Percentiles rank a stretch among this genome's conserved stretches.
These are phyloP conservation scores for Poeciliopsis presidionis DNA, from an alignment of 2,797 vertebrate genomes.

Conservation along the genomic window DNA sequence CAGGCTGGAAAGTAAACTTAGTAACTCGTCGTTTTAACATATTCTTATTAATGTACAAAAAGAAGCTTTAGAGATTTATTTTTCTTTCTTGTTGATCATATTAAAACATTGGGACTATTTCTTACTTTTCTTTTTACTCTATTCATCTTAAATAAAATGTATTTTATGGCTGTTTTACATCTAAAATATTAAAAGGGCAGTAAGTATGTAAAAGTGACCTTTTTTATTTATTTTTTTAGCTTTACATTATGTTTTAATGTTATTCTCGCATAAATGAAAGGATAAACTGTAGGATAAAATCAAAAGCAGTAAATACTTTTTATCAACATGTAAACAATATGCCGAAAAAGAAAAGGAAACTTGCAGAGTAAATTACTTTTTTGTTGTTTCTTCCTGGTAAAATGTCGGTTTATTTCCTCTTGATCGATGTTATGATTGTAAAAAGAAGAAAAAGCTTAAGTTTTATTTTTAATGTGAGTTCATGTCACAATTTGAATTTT, in stretches of 20 bases:
- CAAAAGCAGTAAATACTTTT: not conserved
- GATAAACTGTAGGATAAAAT: not conserved
- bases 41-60: not conserved
- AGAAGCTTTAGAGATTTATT: not conserved
- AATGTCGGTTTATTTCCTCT: not conserved
- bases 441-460: no score
- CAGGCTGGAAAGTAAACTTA: not conserved
- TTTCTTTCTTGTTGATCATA: not conserved
- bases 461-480: not conserved
- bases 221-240: no score
- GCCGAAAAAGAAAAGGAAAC: not conserved
- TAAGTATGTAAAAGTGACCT: no score
- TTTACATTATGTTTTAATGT: no score
- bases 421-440: not conserved
- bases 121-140: not conserved
- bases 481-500: not conserved
- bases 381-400: no score
- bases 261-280: no score
- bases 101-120: not conserved
- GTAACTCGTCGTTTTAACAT: not conserved
- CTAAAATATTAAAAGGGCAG: not conserved
- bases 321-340: not conserved
- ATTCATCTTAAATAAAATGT: not conserved
- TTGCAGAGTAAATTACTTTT: not conserved
- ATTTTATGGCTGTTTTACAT: not conserved